Conservation (phyloP, 2,113 vertebrate genomes). For the Furnarius figulus region DNA sequence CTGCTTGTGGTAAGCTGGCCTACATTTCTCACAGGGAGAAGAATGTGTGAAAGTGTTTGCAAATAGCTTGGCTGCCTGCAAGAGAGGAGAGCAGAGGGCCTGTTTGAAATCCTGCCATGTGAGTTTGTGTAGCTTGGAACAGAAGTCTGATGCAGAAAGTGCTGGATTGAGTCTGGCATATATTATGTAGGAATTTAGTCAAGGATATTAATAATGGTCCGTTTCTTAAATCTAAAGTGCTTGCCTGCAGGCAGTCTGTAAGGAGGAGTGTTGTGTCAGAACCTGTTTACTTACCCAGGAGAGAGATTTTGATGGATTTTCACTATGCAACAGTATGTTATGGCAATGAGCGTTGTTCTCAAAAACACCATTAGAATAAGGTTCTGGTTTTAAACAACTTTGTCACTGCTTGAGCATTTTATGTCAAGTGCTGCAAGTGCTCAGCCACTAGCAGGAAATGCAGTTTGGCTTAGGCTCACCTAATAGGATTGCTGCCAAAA, state of each 20-base stretch:
- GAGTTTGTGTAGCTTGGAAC: not conserved
- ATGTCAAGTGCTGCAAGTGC: not conserved
- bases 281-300: not conserved
- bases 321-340: not conserved
- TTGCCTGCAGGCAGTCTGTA: not conserved
- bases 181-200: not conserved
- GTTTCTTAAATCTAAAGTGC: not conserved
- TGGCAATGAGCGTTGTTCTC: not conserved
- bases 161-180: not conserved
- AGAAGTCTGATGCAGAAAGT: not conserved
- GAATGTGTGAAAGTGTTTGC: conserved; percentile 43
- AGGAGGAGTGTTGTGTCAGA: not conserved
- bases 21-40: conserved; percentile 24
- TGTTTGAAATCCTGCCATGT: not conserved
- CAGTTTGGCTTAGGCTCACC: not conserved
- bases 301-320: not conserved
- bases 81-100: not conserved
- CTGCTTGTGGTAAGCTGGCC: conserved; percentile 14
- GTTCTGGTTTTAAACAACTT: not conserved
- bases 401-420: not conserved
- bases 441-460: not conserved
- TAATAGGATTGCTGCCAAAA: not conserved
- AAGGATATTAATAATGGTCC: not conserved
- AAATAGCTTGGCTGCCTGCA: conserved; percentile 43
- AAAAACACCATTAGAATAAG: not conserved